These are phyloP conservation scores for Pterocles orientalis DNA, from an alignment of 2,113 vertebrate genomes.

Conservation along the genomic window DNA sequence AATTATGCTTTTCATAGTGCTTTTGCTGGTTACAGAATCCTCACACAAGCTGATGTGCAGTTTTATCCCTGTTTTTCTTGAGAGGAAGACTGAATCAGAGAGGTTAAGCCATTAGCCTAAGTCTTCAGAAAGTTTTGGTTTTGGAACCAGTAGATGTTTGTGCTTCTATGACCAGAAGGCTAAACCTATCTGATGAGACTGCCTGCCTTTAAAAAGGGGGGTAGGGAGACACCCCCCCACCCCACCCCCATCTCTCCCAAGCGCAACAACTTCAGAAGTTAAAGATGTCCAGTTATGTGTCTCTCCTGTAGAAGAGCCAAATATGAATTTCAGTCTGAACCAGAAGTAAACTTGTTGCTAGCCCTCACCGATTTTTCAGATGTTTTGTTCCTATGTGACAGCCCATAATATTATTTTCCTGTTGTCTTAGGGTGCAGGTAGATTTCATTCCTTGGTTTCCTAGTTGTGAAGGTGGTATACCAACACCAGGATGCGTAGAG, in stretches of 20 bases:
- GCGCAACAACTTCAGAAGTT: not conserved
- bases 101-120: not conserved
- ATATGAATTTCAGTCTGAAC: not conserved
- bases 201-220: not conserved
- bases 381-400: not conserved
- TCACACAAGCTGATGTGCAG: not conserved
- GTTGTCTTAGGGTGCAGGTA: not conserved
- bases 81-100: not conserved
- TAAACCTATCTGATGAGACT: not conserved
- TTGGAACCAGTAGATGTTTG: not conserved
- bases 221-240: no score
- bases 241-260: no score
- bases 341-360: not conserved
- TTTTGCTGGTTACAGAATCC: not conserved
- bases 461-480: not conserved
- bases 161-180: not conserved
- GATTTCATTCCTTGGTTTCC: not conserved
- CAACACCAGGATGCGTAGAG: not conserved
- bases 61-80: not conserved
- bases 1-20: accelerated
- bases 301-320: not conserved
- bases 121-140: not conserved
- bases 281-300: not conserved
- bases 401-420: not conserved
- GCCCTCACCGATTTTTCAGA: not conserved